Evolutionary conservation across 2,113 vertebrate genomes (phyloP).

Genomic region (Chrysemys picta): DNA sequence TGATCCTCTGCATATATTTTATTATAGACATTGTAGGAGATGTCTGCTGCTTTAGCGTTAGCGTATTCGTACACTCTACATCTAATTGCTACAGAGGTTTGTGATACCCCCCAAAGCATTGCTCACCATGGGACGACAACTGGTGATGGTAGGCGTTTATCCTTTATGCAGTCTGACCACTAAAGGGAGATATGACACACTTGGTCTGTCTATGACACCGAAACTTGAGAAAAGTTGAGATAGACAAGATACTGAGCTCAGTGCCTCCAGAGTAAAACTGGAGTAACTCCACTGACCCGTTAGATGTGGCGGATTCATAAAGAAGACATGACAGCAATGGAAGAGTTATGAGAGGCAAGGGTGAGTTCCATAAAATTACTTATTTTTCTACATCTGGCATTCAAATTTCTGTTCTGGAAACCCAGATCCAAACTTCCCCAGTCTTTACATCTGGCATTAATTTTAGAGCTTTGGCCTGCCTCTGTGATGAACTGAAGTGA

Average conservation of each 20-base stretch:
- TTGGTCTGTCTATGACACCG: not conserved
- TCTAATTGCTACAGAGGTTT: conserved; percentile 29
- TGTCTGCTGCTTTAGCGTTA: conserved; percentile 24
- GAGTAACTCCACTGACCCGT: not conserved
- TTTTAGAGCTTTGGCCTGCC: not conserved
- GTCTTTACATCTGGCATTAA: not conserved
- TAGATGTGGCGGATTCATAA: not conserved
- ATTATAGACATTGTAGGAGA: conserved; percentile 18
- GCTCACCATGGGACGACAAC: not conserved
- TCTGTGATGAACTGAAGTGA: not conserved
- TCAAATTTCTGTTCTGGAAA: not conserved
- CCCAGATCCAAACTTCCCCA: not conserved
- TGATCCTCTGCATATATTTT: conserved; percentile 25
- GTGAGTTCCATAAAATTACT: not conserved
- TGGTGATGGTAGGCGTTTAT: not conserved
- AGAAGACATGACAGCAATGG: not conserved
- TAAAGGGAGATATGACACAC: not conserved
- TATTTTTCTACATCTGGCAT: not conserved
- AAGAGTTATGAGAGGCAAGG: not conserved
- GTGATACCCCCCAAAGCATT: not conserved
- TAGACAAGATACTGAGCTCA: not conserved
- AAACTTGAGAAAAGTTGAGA: not conserved
- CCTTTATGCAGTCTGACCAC: not conserved
- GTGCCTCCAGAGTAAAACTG: not conserved
- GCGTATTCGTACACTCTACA: not conserved